Evolutionary conservation across 1,140 invertebrate genomes (phyloP).

Genomic region (Zeugodacus cucurbitae): DNA sequence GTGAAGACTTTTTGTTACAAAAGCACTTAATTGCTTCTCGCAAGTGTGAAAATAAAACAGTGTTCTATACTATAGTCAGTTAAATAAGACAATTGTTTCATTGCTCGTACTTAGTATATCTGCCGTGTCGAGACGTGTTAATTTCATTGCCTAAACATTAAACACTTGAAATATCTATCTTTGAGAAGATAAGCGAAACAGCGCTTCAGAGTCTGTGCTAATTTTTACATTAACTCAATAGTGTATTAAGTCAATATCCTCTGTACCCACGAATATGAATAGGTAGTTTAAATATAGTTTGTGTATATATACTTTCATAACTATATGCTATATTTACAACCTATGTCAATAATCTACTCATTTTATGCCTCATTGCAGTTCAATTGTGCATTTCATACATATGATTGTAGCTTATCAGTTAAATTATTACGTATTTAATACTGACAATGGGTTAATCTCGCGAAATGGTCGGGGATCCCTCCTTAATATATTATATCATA

Average conservation of each 20-base stretch:
- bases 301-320: background rate
- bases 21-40: background rate
- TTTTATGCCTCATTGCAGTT: background rate
- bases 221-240: too few species aligned
- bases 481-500: too few species aligned
- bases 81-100: background rate
- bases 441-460: too few species aligned
- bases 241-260: too few species aligned
- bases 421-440: too few species aligned
- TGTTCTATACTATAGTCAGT: background rate
- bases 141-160: too few species aligned
- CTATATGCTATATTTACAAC: background rate
- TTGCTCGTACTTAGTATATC: background rate
- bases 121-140: too few species aligned
- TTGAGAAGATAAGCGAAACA: too few species aligned
- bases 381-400: background rate
- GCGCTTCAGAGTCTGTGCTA: too few species aligned
- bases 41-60: background rate
- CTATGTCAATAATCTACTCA: background rate
- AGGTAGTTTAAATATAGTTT: background rate
- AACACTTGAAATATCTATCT: background rate
- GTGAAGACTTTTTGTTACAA: background rate
- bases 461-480: too few species aligned
- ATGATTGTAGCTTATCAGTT: background rate
- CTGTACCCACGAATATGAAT: too few species aligned